These are phyloP conservation scores for Synanthedon tipuliformis DNA, from an alignment of 2,888 invertebrate species.

Conservation along the genomic window DNA sequence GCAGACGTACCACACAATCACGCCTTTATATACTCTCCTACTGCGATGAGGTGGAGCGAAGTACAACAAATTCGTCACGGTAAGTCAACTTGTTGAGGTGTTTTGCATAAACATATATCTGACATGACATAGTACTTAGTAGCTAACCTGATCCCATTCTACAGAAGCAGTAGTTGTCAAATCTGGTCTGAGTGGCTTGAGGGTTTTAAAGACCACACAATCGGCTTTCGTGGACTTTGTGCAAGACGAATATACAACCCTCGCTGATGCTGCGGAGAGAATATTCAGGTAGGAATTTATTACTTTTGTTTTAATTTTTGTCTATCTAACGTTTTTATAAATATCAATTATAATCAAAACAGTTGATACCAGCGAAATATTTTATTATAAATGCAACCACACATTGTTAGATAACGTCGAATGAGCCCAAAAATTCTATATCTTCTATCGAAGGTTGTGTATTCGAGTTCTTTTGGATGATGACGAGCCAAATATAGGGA, in stretches of 20 bases:
- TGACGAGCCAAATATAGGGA: too few relatives aligned
- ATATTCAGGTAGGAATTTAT: constrained; percentile 65
- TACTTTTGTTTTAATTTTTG: too few relatives aligned
- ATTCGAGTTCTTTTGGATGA: too few relatives aligned
- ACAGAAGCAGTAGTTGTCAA: constrained; percentile 70
- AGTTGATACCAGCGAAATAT: too few relatives aligned
- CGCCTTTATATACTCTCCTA: constrained; percentile 79
- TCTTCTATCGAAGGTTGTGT: too few relatives aligned
- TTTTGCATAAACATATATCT: not conserved
- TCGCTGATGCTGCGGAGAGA: constrained; percentile 80
- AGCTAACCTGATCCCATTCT: not conserved
- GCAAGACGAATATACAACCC: constrained; percentile 80
- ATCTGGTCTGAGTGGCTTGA: constrained; percentile 76
- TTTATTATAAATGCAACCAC: too few relatives aligned
- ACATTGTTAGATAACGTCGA: too few relatives aligned
- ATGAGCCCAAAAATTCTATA: too few relatives aligned
- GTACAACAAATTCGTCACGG: constrained; percentile 76
- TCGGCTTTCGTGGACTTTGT: constrained; percentile 85
- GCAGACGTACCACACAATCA: constrained; percentile 75
- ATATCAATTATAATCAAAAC: too few relatives aligned
- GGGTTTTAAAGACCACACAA: constrained; percentile 84
- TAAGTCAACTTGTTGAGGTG: constrained; percentile 34
- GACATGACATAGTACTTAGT: not conserved
- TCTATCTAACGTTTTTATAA: too few relatives aligned
- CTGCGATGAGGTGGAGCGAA: constrained; percentile 75